Evolutionary conservation across 2,113 vertebrate species (phyloP).

Genomic region (Tiliqua scincoides): DNA sequence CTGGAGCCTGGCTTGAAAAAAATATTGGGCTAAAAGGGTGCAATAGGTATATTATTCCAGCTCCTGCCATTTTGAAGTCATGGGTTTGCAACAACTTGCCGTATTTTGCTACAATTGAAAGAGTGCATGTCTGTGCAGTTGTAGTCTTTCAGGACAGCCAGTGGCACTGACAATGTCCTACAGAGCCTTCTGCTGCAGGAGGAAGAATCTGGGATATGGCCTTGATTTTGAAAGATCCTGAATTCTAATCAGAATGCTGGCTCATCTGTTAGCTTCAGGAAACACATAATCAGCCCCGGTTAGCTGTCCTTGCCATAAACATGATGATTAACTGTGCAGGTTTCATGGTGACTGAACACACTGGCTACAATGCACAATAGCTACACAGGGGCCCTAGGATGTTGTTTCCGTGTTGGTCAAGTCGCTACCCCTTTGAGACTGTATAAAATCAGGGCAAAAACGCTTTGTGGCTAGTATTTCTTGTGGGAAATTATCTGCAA

Average conservation of each 20-base stretch:
- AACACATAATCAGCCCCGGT: not conserved
- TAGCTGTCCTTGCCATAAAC: not conserved
- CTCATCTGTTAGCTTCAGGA: not conserved
- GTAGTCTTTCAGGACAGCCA: not conserved
- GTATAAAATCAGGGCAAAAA: not conserved
- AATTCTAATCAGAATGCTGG: not conserved
- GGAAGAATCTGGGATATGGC: too few relatives aligned
- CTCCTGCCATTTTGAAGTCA: not conserved
- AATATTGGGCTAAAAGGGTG: not conserved
- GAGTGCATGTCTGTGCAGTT: not conserved
- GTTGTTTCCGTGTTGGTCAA: not conserved
- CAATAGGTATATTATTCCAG: not conserved
- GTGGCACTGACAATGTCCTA: too few relatives aligned
- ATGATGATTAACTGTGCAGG: not conserved
- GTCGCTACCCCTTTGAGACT: not conserved
- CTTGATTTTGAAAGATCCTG: not conserved
- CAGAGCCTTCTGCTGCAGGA: too few relatives aligned
- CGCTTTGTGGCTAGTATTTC: too few relatives aligned
- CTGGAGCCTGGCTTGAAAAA: not conserved
- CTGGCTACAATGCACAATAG: not conserved
- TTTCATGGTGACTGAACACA: not conserved
- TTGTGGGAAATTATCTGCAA: not conserved
- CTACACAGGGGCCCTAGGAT: not conserved
- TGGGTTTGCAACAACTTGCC: not conserved
- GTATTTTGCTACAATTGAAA: not conserved